Percentiles rank a stretch among this genome's conserved stretches.
These are phyloP conservation scores for Jaculus jaculus DNA, from an alignment of 2,113 vertebrate species.

Conservation along the genomic window DNA sequence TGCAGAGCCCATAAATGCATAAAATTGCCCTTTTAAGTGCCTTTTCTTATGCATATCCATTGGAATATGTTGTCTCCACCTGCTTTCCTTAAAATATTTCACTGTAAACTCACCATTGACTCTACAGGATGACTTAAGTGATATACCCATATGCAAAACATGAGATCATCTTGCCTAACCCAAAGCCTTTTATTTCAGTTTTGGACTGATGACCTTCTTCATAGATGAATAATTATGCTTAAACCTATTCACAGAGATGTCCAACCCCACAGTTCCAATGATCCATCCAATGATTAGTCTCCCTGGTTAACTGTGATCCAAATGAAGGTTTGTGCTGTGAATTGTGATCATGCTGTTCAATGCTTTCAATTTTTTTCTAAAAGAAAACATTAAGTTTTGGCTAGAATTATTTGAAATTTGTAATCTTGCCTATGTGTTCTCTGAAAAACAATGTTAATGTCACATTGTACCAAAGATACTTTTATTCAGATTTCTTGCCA, in stretches of 20 bases:
- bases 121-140: neutral
- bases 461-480: neutral
- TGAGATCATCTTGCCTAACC: neutral
- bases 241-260: neutral
- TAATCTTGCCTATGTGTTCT: neutral
- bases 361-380: neutral
- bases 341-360: neutral
- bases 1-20: neutral
- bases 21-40: neutral
- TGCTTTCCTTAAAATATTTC: neutral
- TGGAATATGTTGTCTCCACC: neutral
- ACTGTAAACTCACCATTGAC: neutral
- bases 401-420: neutral
- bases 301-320: neutral
- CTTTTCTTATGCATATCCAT: neutral
- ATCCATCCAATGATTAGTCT: neutral
- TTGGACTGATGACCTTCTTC: neutral
- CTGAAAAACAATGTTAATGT: neutral
- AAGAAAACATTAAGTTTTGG: neutral
- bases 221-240: neutral
- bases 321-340: neutral
- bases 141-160: neutral
- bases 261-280: neutral
- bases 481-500: neutral
- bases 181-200: neutral